Percentiles rank a stretch among this genome's conserved stretches.
Evolutionary conservation across 2,888 invertebrate species (phyloP).

Genomic region (Meloe dianella): DNA sequence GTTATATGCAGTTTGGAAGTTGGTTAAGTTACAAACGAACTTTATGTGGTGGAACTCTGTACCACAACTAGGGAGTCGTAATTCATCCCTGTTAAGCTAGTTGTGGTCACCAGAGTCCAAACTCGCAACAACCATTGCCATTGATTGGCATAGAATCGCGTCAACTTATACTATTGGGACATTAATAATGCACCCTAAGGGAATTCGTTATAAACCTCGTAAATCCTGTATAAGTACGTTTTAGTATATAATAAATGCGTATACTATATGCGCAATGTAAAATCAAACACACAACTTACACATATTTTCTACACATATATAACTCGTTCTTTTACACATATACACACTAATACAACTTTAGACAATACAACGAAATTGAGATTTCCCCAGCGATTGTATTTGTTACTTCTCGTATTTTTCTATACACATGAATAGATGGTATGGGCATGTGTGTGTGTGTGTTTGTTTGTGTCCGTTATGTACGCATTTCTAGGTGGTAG

Average conservation of each 20-base stretch:
- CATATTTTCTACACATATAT: background rate
- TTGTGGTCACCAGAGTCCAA: conserved; percentile 44
- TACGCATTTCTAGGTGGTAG: conserved; percentile 1
- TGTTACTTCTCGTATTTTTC: conserved; percentile 1
- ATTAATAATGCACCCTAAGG: conserved; percentile 57
- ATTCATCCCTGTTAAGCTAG: conserved; percentile 54
- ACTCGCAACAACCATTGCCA: conserved; percentile 48
- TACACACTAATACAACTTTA: background rate
- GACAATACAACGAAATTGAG: conserved; percentile 36
- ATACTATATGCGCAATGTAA: conserved; percentile 24
- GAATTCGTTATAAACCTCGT: conserved; percentile 54
- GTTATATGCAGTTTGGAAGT: background rate
- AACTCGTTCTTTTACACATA: background rate
- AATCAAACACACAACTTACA: conserved; percentile 33
- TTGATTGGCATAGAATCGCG: conserved; percentile 58
- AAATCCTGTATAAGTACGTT: conserved; percentile 40
- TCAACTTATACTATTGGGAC: conserved; percentile 55
- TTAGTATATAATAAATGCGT: conserved; percentile 35
- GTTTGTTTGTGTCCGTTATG: background rate
- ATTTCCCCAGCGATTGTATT: conserved; percentile 46
- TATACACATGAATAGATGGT: background rate
- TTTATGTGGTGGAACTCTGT: conserved; percentile 11
- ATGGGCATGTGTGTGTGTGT: background rate
- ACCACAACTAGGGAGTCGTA: conserved; percentile 47
- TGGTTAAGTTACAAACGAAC: background rate